Conservation (phyloP, 2,113 vertebrate species). For the Cephalopholis sonnerati region DNA sequence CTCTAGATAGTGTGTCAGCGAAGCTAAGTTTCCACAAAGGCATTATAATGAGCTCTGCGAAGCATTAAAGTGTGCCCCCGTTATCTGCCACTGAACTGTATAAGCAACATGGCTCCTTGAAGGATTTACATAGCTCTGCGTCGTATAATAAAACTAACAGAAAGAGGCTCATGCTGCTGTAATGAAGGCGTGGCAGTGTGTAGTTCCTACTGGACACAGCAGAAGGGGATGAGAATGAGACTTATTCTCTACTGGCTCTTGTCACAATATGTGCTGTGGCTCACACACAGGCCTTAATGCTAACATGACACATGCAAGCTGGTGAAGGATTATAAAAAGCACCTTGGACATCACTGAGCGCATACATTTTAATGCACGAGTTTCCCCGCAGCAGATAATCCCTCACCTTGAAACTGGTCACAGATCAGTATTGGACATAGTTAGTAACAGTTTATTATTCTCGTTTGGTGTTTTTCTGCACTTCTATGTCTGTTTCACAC, state of each 20-base stretch:
- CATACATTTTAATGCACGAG: neutral
- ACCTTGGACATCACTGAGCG: too few relatives aligned
- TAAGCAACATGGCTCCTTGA: slow-evolving; percentile 46
- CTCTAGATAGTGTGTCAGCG: slow-evolving; percentile 35
- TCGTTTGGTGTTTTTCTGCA: neutral
- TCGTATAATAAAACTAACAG: slow-evolving; percentile 30
- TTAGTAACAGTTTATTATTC: neutral
- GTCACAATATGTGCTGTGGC: neutral
- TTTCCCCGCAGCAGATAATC: too few relatives aligned
- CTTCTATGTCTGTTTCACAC: neutral
- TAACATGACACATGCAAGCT: neutral
- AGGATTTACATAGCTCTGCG: slow-evolving; percentile 50
- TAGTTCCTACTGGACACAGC: slow-evolving; percentile 11
- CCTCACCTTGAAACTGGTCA: neutral
- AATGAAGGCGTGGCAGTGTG: slow-evolving; percentile 11
- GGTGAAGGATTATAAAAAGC: neutral
- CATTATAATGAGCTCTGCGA: slow-evolving; percentile 66
- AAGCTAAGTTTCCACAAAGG: slow-evolving; percentile 52
- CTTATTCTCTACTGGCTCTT: neutral
- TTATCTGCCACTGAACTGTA: slow-evolving; percentile 46
- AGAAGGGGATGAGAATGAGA: neutral
- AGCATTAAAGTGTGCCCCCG: slow-evolving; percentile 49
- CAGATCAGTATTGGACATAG: neutral
- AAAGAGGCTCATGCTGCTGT: slow-evolving; percentile 30
- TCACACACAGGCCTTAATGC: neutral